phyloP scores from a whole-genome alignment of 2,888 invertebrate species.

The Entomobrya multifasciata region DNA sequence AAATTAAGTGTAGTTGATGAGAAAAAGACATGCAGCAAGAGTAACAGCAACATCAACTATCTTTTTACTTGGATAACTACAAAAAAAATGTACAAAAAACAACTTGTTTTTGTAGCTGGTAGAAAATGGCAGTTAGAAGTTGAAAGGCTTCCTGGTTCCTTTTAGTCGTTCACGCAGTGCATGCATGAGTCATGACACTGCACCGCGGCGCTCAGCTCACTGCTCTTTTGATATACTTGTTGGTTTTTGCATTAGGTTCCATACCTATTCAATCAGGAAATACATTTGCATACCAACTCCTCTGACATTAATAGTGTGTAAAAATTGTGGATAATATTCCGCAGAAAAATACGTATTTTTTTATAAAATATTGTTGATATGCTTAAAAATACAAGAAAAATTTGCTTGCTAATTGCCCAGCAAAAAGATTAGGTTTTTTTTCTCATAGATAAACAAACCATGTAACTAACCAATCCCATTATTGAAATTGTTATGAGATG shows the following conservation, averaged over 20 bases:
- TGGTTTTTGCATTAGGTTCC: constrained; percentile 27
- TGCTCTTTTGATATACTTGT: background rate
- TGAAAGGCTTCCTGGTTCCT: constrained; percentile 67
- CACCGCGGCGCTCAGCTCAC: background rate
- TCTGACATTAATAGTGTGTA: constrained; percentile 15
- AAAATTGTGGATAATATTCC: background rate
- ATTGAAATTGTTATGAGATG: background rate
- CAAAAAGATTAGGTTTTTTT: constrained; percentile 4
- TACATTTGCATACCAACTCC: constrained; percentile 17
- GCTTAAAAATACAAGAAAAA: background rate
- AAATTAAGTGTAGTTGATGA: too few species aligned
- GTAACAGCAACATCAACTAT: too few species aligned
- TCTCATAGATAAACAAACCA: constrained; percentile 1
- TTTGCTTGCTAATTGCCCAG: background rate
- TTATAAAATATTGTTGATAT: background rate
- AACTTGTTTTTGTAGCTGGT: constrained; percentile 5
- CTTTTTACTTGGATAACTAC: background rate
- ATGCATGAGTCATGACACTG: constrained; percentile 59
- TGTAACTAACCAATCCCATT: background rate
- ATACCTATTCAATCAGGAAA: constrained; percentile 43
- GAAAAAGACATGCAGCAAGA: too few species aligned
- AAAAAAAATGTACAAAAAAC: constrained; percentile 36
- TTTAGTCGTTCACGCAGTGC: constrained; percentile 52
- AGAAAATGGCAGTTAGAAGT: background rate
- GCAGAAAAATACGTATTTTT: background rate